A percentile compares a stretch with the other conserved stretches of the same genome.
These are phyloP conservation scores for Caenorhabditis macrosperma DNA, from an alignment of 2,888 invertebrate species.

Conservation along the genomic window DNA sequence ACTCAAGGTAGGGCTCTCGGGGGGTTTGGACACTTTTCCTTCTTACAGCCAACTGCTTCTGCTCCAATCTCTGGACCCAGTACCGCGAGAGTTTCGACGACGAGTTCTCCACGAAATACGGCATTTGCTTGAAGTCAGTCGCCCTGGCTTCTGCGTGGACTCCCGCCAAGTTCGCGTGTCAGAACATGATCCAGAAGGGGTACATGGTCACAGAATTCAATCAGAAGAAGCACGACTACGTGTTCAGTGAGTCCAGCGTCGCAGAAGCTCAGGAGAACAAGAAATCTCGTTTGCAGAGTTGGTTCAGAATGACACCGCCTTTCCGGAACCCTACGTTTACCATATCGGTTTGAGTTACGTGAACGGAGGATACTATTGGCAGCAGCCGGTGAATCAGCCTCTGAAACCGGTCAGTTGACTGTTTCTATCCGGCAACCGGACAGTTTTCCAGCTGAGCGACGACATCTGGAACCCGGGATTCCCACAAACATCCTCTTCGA, in stretches of 20 bases:
- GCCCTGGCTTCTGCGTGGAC: slow-evolving; percentile 53
- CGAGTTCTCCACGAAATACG: slow-evolving; percentile 49
- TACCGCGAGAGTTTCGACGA: slow-evolving; percentile 46
- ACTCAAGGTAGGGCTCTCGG: slow-evolving; percentile 37
- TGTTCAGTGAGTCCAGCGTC: slow-evolving; percentile 25
- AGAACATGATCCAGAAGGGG: slow-evolving; percentile 47
- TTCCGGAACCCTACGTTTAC: slow-evolving; percentile 43
- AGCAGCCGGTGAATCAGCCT: slow-evolving; percentile 40
- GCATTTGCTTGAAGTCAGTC: slow-evolving; percentile 48
- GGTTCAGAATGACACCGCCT: slow-evolving; percentile 45
- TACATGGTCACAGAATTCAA: slow-evolving; percentile 53
- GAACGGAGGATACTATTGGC: slow-evolving; percentile 50
- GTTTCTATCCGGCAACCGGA: neutral
- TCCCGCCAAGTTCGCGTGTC: slow-evolving; percentile 61
- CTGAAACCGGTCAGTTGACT: slow-evolving; percentile 18
- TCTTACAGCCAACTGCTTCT: slow-evolving; percentile 62
- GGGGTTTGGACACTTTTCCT: neutral
- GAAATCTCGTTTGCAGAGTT: slow-evolving; percentile 27
- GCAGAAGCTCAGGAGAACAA: neutral
- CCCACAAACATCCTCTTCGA: slow-evolving; percentile 13
- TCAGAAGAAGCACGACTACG: slow-evolving; percentile 50
- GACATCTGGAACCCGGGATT: slow-evolving; percentile 54
- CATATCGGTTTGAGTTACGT: slow-evolving; percentile 47
- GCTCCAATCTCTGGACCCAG: slow-evolving; percentile 57
- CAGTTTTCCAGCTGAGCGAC: slow-evolving; percentile 15